A percentile compares a stretch with the other conserved stretches of the same genome.
Evolutionary conservation across 1,140 invertebrate species (phyloP).

Genomic region (Mycetomoellerius zeteki): DNA sequence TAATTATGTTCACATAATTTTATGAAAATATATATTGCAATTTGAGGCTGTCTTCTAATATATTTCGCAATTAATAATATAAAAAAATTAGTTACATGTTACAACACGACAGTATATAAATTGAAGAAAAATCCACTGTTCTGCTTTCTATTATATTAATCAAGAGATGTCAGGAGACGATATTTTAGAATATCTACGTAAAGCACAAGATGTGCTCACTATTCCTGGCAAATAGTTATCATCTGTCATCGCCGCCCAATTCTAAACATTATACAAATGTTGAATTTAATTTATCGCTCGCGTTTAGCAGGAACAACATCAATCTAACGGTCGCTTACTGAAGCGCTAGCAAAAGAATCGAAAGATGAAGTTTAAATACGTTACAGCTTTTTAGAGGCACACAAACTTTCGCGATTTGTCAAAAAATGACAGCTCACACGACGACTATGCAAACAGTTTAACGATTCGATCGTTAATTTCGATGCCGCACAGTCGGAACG

Average conservation of each 20-base stretch:
- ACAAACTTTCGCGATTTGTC: slow-evolving; percentile 23
- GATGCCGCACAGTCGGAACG: not conserved
- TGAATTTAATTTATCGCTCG: slow-evolving; percentile 51
- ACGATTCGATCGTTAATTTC: slow-evolving; percentile 25
- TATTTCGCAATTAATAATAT: slow-evolving; percentile 1
- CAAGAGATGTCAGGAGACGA: not conserved
- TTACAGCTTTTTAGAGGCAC: not conserved
- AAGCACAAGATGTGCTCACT: not conserved
- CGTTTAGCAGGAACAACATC: slow-evolving; percentile 21
- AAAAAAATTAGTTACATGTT: not conserved
- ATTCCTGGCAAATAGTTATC: slow-evolving; percentile 42
- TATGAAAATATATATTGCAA: not conserved
- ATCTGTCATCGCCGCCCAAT: slow-evolving; percentile 44
- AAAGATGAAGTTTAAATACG: slow-evolving; percentile 17
- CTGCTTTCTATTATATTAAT: not conserved
- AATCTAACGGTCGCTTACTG: slow-evolving; percentile 1
- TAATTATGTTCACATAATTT: not conserved
- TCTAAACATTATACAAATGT: not conserved
- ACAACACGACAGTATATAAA: not conserved
- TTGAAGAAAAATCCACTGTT: not conserved
- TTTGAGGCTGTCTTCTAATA: not conserved
- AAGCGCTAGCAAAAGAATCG: not conserved
- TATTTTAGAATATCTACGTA: slow-evolving; percentile 36
- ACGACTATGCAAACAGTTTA: not conserved
- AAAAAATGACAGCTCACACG: not conserved